Conservation (phyloP, 2,888 invertebrate genomes). For the Drosophila dives region DNA sequence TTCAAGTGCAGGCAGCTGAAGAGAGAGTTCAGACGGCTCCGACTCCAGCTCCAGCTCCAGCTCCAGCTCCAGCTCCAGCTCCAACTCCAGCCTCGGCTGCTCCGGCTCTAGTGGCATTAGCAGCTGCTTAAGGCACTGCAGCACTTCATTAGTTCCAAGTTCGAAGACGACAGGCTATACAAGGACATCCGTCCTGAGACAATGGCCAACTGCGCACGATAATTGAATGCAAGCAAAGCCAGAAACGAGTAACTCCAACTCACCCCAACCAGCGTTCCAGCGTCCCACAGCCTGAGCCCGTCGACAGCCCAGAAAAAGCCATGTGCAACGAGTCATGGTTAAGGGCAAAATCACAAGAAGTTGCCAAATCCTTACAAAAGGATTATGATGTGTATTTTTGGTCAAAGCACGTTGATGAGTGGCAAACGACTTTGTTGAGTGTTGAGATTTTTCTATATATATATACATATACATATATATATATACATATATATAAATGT, state of each 20-base stretch:
- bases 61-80: conserved; percentile 10
- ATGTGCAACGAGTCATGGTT: conserved; percentile 46
- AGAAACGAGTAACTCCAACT: conserved; percentile 22
- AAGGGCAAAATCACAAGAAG: conserved; percentile 57
- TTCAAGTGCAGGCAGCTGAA: conserved; percentile 56
- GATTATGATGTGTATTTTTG: conserved; percentile 80
- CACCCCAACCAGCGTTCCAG: background rate
- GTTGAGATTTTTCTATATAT: conserved; percentile 41
- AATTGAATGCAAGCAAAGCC: conserved; percentile 72
- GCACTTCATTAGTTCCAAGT: conserved; percentile 79
- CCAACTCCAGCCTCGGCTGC: conserved; percentile 42
- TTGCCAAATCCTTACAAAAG: conserved; percentile 78
- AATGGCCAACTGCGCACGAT: conserved; percentile 78
- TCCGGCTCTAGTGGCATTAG: conserved; percentile 79
- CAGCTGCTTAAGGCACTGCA: conserved; percentile 80
- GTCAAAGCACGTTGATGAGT: conserved; percentile 72
- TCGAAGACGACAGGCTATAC: conserved; percentile 51
- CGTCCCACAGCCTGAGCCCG: conserved; percentile 8
- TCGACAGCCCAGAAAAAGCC: conserved; percentile 51
- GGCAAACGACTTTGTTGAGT: conserved; percentile 63
- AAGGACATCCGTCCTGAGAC: conserved; percentile 71
- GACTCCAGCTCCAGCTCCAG: background rate
- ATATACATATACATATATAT: background rate
- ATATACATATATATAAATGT: background rate
- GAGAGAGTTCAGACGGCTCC: conserved; percentile 8